Evolutionary conservation across 2,797 vertebrate genomes (phyloP).

Genomic region (Falco berigora): DNA sequence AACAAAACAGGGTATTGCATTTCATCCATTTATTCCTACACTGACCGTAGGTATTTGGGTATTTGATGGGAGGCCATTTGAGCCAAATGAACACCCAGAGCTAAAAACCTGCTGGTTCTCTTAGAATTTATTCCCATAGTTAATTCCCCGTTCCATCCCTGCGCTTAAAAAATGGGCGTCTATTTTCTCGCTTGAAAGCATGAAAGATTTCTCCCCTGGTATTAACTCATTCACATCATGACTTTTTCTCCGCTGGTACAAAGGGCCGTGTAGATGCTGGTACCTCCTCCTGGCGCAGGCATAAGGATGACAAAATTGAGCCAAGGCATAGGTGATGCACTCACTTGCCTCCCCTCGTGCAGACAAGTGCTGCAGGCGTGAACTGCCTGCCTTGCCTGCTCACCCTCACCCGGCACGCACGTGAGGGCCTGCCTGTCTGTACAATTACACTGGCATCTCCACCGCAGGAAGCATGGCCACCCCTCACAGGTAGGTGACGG

Average conservation of each 20-base stretch:
- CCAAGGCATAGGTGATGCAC: rapidly evolving
- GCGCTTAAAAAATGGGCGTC: neutral
- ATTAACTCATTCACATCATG: neutral
- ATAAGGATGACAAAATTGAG: neutral
- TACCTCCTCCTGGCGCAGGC: neutral
- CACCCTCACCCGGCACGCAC: neutral
- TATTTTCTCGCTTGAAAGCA: neutral
- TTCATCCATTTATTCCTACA: neutral
- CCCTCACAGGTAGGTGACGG: neutral
- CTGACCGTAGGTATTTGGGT: neutral
- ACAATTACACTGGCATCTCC: neutral
- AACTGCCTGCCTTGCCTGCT: neutral
- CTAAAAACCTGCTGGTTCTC: neutral
- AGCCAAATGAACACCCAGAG: neutral
- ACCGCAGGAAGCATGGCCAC: rapidly evolving
- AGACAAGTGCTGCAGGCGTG: neutral
- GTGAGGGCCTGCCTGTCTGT: neutral
- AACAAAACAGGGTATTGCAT: neutral
- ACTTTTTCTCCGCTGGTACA: neutral
- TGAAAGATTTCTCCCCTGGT: neutral
- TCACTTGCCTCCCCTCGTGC: neutral
- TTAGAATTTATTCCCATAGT: neutral
- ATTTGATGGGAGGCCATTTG: neutral
- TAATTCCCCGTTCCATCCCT: neutral
- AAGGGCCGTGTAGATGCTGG: neutral